Conservation (phyloP, 2,888 invertebrate genomes). For the Tanypteryx hageni region DNA sequence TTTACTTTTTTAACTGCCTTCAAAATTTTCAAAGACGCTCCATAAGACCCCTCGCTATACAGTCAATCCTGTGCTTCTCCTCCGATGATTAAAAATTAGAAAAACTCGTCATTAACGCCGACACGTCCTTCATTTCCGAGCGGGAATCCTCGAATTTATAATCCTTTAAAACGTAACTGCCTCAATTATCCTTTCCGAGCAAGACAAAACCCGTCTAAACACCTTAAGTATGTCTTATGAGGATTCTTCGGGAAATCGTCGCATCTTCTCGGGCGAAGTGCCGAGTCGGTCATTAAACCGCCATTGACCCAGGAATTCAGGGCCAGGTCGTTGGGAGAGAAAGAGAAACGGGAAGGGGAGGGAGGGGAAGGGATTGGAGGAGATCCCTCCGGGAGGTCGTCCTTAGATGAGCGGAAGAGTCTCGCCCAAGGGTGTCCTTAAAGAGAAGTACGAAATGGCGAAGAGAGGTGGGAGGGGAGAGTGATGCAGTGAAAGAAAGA, state of each 20-base stretch:
- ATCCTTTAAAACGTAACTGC: slow-evolving; percentile 47
- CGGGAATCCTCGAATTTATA: slow-evolving; percentile 18
- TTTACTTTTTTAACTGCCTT: too few species aligned
- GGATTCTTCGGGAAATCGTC: slow-evolving; percentile 48
- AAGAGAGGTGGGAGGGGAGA: neutral
- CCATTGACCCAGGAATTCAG: slow-evolving; percentile 52
- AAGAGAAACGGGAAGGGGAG: neutral
- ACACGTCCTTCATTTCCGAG: slow-evolving; percentile 11
- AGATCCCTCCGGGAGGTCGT: too few species aligned
- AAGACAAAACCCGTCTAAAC: neutral
- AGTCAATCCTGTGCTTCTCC: neutral
- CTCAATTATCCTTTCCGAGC: slow-evolving; percentile 43
- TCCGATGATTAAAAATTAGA: slow-evolving; percentile 51
- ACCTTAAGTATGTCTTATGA: slow-evolving; percentile 34
- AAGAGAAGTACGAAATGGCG: neutral
- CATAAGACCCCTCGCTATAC: neutral
- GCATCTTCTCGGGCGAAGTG: neutral
- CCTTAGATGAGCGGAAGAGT: too few species aligned
- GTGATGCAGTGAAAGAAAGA: neutral
- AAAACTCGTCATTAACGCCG: slow-evolving; percentile 47
- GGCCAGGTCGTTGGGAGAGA: neutral
- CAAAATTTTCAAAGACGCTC: too few species aligned
- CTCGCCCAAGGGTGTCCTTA: neutral
- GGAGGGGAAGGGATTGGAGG: neutral
- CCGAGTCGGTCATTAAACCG: slow-evolving; percentile 42